Percentiles rank a stretch among this genome's conserved stretches.
phyloP scores from a whole-genome alignment of 1,140 invertebrate genomes.

The Drosophila lacteicornis region DNA sequence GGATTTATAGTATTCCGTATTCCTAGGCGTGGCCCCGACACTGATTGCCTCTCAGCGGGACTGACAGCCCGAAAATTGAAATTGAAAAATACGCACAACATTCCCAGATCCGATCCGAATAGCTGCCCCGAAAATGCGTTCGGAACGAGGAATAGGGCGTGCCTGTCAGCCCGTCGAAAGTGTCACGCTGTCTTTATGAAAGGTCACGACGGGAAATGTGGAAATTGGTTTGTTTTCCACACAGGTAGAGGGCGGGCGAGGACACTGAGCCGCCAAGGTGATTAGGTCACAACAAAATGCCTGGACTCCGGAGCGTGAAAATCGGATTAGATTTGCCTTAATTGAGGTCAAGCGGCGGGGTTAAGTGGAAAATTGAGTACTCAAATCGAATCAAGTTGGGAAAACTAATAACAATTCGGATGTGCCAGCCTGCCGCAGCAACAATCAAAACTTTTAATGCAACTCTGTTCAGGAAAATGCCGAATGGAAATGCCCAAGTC shows the following conservation, averaged over 20 bases:
- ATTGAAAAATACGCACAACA: slow-evolving; percentile 50
- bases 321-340: slow-evolving; percentile 68
- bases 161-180: slow-evolving; percentile 48
- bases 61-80: slow-evolving; percentile 61
- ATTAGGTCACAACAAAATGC: slow-evolving; percentile 63
- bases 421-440: slow-evolving; percentile 40
- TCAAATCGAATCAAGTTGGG: slow-evolving; percentile 20
- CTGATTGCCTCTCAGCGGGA: slow-evolving; percentile 70
- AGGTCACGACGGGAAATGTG: slow-evolving; percentile 38
- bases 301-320: slow-evolving; percentile 32
- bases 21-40: slow-evolving; percentile 57
- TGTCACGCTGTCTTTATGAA: slow-evolving; percentile 70
- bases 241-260: slow-evolving; percentile 50
- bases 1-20: slow-evolving; percentile 20
- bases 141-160: slow-evolving; percentile 23
- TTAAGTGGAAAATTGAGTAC: slow-evolving; percentile 47
- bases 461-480: slow-evolving; percentile 55
- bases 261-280: slow-evolving; percentile 53
- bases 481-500: slow-evolving; percentile 70
- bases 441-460: slow-evolving; percentile 80
- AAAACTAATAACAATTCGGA: slow-evolving; percentile 24
- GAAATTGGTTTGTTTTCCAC: slow-evolving; percentile 46
- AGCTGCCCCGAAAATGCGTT: slow-evolving; percentile 10
- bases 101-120: not conserved
- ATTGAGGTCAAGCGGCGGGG: slow-evolving; percentile 72